A percentile compares a stretch with the other conserved stretches of the same genome.
Conservation (phyloP, 2,888 invertebrate species). For the Xestobium rufovillosum region DNA sequence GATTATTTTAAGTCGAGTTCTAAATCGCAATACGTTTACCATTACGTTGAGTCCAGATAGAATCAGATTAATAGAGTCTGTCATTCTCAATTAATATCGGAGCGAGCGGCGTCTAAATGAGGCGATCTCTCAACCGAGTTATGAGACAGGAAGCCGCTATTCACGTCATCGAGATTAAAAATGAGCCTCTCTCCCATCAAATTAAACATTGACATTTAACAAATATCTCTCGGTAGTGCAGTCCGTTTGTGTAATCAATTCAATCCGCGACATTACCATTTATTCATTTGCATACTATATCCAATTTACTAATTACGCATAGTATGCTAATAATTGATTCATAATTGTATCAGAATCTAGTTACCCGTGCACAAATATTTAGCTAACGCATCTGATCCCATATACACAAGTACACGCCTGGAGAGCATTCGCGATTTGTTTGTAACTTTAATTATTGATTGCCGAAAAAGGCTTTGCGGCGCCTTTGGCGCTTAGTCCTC, state of each 20-base stretch:
- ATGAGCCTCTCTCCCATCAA: conserved; percentile 40
- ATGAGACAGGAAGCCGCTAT: conserved; percentile 38
- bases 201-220: conserved; percentile 44
- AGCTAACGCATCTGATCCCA: conserved; percentile 15
- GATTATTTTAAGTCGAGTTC: conserved; percentile 26
- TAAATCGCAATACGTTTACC: conserved; percentile 31
- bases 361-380: conserved; percentile 24
- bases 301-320: conserved; percentile 29
- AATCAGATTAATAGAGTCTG: conserved; percentile 41
- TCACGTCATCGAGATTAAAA: conserved; percentile 43
- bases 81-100: conserved; percentile 43
- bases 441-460: conserved; percentile 27
- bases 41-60: conserved; percentile 31
- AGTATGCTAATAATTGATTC: conserved; percentile 29
- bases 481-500: conserved; percentile 28
- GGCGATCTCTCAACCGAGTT: conserved; percentile 36
- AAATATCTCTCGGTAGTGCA: conserved; percentile 33
- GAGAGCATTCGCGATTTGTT: conserved; percentile 12
- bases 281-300: conserved; percentile 24
- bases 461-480: conserved; percentile 30
- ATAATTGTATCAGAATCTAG: conserved; percentile 26
- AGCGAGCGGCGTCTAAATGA: conserved; percentile 38
- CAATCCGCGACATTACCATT: conserved; percentile 29
- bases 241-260: conserved; percentile 6
- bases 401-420: conserved; percentile 10